Evolutionary conservation across 2,113 vertebrate genomes (phyloP), one percentile per base, ranked within the genome.

Genomic region (Phaethon lepturus): DNA sequence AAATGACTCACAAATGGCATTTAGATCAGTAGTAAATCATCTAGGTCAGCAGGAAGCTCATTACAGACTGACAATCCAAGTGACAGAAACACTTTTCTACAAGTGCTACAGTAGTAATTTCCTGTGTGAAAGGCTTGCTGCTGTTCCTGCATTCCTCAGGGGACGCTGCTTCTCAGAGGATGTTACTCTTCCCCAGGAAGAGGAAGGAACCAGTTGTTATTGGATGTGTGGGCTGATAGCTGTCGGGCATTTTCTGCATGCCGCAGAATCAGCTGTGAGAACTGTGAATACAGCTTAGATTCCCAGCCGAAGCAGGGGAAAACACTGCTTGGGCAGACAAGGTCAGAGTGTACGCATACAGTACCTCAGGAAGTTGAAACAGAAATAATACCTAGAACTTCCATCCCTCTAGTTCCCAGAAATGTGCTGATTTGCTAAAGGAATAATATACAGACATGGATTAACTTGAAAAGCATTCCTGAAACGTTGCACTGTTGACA

Each of bases 141-240:
- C 95, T 96, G 97, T 81, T 95, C 82, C 62, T 88, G 97, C 98
- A 98, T 98, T 98, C 98, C 98, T 97, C 87, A 11, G 97, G 97
- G 97, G 96, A 97, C 76, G 53, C 89, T 97, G 97, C 97, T 97
- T 95, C 97, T 97, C 89, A 78, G 98, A 98, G 98, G 98, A 98
- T 98, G 98, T 96, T 95, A 96, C 97, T 98, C 96, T 98, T 98
- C 98, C 98, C 88, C 98, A 98, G 98, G 98, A 98, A 98, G 98
- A 98, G 98, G 98, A 98, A 98, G 98, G 97, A 98, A 97, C 95
- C 98, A 98, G 98, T 97, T 98, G 98, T 97, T 98, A 90, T 72
- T 96, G 96, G 94, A 93, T 96, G 97, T 85, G 98, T 98, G 97
- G 98, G 98, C 94, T 97, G 98, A 98, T 96, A 88, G 97, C 96